A percentile compares a stretch with the other conserved stretches of the same genome.
Evolutionary conservation across 2,888 invertebrate genomes (phyloP).

Genomic region (Melanargia galathea): DNA sequence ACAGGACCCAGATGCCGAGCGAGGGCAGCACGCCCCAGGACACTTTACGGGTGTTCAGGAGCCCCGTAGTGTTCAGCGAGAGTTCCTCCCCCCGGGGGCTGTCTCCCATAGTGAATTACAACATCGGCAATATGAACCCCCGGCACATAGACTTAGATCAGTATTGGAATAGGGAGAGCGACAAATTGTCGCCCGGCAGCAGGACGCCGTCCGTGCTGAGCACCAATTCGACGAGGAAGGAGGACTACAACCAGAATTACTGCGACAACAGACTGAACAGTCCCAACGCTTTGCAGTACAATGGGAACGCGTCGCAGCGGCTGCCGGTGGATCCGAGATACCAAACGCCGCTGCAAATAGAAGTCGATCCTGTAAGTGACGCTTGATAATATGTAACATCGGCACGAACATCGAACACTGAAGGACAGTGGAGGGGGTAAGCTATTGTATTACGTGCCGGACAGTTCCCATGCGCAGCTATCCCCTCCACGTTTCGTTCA

Average conservation of each 20-base stretch:
- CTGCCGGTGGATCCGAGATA: constrained; percentile 62
- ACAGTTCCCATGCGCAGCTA: too few species aligned
- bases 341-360: constrained; percentile 82
- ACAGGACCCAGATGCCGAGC: constrained; percentile 47
- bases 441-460: too few species aligned
- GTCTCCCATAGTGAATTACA: constrained; percentile 76
- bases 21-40: constrained; percentile 66
- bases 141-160: constrained; percentile 73
- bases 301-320: constrained; percentile 66
- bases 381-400: background rate
- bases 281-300: constrained; percentile 65
- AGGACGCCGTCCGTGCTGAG: constrained; percentile 62
- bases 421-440: too few species aligned
- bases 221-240: constrained; percentile 64
- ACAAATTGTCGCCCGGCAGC: constrained; percentile 61
- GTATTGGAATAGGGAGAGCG: constrained; percentile 67
- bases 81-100: constrained; percentile 69
- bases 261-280: constrained; percentile 70
- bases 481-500: too few species aligned
- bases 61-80: constrained; percentile 74
- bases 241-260: constrained; percentile 74
- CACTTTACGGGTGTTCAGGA: constrained; percentile 59
- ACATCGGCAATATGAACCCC: constrained; percentile 80
- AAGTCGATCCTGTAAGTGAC: constrained; percentile 86
- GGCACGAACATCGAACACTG: too few species aligned